These are phyloP conservation scores for Epinephelus malabaricus DNA, from an alignment of 2,797 vertebrate genomes.

Conservation along the genomic window DNA sequence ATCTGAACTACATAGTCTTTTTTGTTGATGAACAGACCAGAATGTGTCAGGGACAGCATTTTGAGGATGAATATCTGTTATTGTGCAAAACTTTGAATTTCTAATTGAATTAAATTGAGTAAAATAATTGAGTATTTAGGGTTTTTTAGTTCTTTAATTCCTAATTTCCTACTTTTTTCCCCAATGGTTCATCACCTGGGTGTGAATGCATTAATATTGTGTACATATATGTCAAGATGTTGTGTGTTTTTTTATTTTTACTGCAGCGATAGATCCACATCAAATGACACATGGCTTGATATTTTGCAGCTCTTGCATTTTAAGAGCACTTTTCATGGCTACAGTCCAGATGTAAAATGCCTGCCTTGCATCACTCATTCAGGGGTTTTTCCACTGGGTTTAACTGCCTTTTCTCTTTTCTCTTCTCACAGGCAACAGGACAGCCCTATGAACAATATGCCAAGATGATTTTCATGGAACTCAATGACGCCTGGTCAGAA, in stretches of 20 bases:
- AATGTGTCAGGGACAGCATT: background rate
- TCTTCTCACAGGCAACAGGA: conserved; percentile 91
- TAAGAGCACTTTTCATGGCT: background rate
- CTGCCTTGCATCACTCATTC: background rate
- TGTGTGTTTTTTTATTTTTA: background rate
- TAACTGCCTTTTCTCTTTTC: conserved; percentile 37
- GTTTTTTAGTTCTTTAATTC: background rate
- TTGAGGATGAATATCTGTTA: no score
- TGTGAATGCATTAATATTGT: background rate
- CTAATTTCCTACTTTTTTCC: background rate
- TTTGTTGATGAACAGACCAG: background rate
- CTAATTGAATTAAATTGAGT: background rate
- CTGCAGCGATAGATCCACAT: background rate
- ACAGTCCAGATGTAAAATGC: background rate
- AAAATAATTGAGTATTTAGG: background rate
- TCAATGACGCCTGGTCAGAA: conserved; percentile 99
- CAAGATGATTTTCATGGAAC: conserved; percentile 99
- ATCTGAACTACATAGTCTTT: background rate
- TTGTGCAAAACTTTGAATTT: background rate
- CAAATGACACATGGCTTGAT: background rate
- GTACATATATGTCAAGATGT: background rate
- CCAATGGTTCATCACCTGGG: background rate
- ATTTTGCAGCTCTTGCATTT: background rate
- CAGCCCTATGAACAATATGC: conserved; percentile 99
- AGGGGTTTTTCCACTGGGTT: background rate